phyloP scores from a whole-genome alignment of 2,113 vertebrate genomes.

The Chionomys nivalis region DNA sequence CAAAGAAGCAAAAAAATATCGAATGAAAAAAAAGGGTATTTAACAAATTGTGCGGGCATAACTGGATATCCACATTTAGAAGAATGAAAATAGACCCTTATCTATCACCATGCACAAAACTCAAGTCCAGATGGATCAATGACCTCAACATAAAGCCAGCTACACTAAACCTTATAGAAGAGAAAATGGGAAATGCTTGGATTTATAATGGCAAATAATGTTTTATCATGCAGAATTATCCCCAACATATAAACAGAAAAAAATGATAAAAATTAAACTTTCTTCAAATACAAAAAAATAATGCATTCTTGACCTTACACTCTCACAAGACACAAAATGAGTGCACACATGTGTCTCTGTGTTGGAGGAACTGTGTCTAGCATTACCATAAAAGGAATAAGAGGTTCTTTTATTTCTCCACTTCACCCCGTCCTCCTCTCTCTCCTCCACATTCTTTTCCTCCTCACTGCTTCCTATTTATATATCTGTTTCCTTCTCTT shows the following conservation, averaged over 20 bases:
- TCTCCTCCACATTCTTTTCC: neutral
- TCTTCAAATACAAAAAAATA: neutral
- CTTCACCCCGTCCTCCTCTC: neutral
- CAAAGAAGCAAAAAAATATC: too few species aligned
- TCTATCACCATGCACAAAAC: too few species aligned
- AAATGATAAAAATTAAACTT: neutral
- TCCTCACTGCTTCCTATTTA: too few species aligned
- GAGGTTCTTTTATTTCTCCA: neutral
- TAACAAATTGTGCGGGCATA: too few species aligned
- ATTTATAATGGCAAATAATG: neutral
- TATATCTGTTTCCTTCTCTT: neutral
- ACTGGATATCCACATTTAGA: too few species aligned
- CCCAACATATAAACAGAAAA: neutral
- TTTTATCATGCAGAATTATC: neutral
- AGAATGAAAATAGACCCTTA: too few species aligned
- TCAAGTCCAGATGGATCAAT: too few species aligned
- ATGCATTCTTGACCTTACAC: accelerated
- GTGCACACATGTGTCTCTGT: accelerated
- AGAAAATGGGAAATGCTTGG: too few species aligned
- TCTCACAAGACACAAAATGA: neutral
- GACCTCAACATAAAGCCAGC: too few species aligned
- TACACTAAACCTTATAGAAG: too few species aligned
- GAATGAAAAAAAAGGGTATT: too few species aligned
- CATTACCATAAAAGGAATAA: accelerated
- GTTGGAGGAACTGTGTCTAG: too few species aligned